phyloP scores from a whole-genome alignment of 2,797 vertebrate genomes.

The Ceyx erithaca region DNA sequence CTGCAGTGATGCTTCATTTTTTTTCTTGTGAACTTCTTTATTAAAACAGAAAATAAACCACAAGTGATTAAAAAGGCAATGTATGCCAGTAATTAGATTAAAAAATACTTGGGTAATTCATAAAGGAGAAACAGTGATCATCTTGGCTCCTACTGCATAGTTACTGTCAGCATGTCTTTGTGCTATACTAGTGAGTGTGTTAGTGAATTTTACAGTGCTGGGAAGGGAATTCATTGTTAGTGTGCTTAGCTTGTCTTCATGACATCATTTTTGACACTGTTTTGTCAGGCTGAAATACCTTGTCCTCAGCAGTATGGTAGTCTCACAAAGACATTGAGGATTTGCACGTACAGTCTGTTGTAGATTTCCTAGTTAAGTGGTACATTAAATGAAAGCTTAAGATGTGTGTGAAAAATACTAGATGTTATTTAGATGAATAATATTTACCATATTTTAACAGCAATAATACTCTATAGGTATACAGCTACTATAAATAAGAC shows the following conservation, averaged over 20 bases:
- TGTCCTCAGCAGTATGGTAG: slow-evolving; percentile 40
- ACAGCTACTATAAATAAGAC: not conserved
- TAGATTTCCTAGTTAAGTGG: not conserved
- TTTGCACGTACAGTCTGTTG: slow-evolving; percentile 7
- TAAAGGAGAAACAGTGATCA: not conserved
- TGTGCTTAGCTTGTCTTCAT: slow-evolving; percentile 17
- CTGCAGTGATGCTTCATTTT: not conserved
- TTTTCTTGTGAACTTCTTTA: not conserved
- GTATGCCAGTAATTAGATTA: not conserved
- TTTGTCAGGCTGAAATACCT: slow-evolving; percentile 54
- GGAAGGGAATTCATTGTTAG: slow-evolving; percentile 31
- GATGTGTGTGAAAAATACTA: not conserved
- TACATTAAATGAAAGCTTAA: not conserved
- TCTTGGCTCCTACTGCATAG: not conserved
- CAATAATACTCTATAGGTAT: not conserved
- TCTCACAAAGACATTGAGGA: not conserved
- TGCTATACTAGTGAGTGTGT: not conserved
- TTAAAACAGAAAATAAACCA: slow-evolving; percentile 7
- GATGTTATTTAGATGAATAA: not conserved
- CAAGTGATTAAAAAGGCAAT: not conserved
- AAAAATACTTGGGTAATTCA: not conserved
- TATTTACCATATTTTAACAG: not conserved
- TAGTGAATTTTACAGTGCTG: slow-evolving; percentile 17
- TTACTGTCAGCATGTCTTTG: not conserved
- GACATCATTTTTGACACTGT: slow-evolving; percentile 22